Percentiles rank a stretch among this genome's conserved stretches.
Conservation (phyloP, 2,888 invertebrate species). For the Meandrusa payeni region DNA sequence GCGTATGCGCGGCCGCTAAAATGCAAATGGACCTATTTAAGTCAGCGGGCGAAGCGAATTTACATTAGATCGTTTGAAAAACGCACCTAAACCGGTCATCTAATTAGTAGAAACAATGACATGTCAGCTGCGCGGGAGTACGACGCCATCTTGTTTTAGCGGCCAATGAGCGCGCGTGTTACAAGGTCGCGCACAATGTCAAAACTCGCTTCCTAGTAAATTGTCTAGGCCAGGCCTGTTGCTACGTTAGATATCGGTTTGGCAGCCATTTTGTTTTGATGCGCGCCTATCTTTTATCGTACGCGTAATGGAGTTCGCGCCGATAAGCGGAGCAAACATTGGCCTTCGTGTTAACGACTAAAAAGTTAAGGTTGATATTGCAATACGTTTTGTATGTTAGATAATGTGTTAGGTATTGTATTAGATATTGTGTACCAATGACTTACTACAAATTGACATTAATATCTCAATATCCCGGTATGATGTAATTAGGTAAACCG, state of each 20-base stretch:
- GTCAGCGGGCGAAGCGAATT: conserved; percentile 21
- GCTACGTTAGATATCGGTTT: conserved; percentile 63
- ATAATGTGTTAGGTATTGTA: conserved; percentile 4
- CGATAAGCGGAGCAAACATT: conserved; percentile 20
- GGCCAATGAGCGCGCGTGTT: conserved; percentile 56
- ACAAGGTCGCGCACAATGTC: conserved; percentile 76
- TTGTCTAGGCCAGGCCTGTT: conserved; percentile 62
- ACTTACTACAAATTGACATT: too few species aligned
- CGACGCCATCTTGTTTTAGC: conserved; percentile 61
- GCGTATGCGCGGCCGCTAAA: conserved; percentile 30
- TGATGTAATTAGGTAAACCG: too few species aligned
- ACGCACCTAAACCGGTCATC: conserved; percentile 63
- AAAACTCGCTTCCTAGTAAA: conserved; percentile 74
- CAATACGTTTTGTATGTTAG: conserved; percentile 10
- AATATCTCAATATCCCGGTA: too few species aligned
- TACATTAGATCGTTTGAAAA: conserved; percentile 35
- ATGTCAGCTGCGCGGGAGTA: conserved; percentile 49
- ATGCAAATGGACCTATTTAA: conserved; percentile 29
- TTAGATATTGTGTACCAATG: not conserved
- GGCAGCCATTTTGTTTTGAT: conserved; percentile 64
- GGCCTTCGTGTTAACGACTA: conserved; percentile 19
- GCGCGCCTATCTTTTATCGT: conserved; percentile 29
- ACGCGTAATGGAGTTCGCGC: conserved; percentile 8
- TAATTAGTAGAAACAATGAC: conserved; percentile 73
- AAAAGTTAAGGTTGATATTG: conserved; percentile 22